Base-by-base conservation (phyloP, 1,140 invertebrate genomes). In the Drosophila chauvacae region DNA sequence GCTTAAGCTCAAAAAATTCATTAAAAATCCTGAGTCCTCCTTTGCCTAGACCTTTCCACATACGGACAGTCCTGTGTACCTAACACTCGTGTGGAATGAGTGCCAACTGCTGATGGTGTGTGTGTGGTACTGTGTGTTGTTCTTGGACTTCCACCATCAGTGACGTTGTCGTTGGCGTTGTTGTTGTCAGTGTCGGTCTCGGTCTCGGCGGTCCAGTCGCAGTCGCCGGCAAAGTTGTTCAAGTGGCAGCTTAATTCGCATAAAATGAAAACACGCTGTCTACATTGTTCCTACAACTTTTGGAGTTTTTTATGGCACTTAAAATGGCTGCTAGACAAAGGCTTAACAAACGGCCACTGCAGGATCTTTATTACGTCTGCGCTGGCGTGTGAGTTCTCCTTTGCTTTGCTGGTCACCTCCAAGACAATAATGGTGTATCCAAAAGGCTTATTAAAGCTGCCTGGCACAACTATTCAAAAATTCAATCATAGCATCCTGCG, bases 211-310 rank as follows among this genome's bases (percentile, higher is more conserved):
- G 84, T 87, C 83, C 83, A 82, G 83, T 80, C 72, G 55, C 51
- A 7, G 50, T 77, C 77, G 65, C 53, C 58, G 82, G 86, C 79
- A 90, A 90, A 84, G 85, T 90, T 90, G 81, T 90, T 90, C 86
- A 90, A 90, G 86, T 91, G 90, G 85, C 90, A 90, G 90, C 90
- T 91, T 91, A 91, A 91, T 86, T 91, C 90, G 90, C 90, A 91
- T 91, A 91, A 91, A 91, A 91, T 91, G 90, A 91, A 91, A 91
- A 91, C 90, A 91, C 90, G 90, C 84, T 91, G 90, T 91, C 90
- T 91, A 91, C 90, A 91, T 91, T 90, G 90, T 91, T 91, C 85
- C 84, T 90, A 91, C 90, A 91, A 91, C 90, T 91, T 91, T 91
- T 84, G 76, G 88, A 87, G 75, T 91, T 85, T 72, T 91, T 91